Evolutionary conservation across 2,113 vertebrate genomes (phyloP), one percentile per base, ranked within the genome.

Genomic region (Choloepus hoffmanni): DNA sequence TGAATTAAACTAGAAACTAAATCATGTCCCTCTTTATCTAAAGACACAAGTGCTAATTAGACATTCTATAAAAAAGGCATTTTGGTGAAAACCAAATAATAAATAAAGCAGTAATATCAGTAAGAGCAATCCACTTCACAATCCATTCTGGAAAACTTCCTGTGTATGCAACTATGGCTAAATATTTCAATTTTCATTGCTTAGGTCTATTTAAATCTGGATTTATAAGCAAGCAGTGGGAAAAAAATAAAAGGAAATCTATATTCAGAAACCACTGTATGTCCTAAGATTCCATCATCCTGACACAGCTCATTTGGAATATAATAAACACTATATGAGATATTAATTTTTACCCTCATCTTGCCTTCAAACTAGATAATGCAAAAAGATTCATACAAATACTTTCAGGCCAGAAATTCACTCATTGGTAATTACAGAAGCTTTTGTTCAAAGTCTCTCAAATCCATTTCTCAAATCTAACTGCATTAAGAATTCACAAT

Each of bases 21-120:
- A 63, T 81, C 36, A 90, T 18, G 4, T 70, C 11, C 21, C 24
- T 58, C 48, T 85, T 94, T 70, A 90, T 40, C 28, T 73, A 85
- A 95, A 94, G 26, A 65, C 5, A 60, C 40, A 16, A 68, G 14
- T 81, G 30, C 28, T 53, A 94, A 90, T 53, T 82, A 90, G 68
- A 85, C 36, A 86, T 68, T 92, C 55, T 68, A 60, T 65, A 26
- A 88, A 95, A 95, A 89, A 28, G 40, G 73, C 9, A 89, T 33
- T 83, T 89, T 84, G 36, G 40, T 15, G 73, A 93, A 93, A 95
- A 86, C 33, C 81, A 63, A 21, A 89, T 62, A 92, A 92, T 86
- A 73, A 86, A 70, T 74, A 81, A 83, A 91, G 19, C 50, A 60
- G 13, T 68, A 82, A 33, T 60, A 88, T 55, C 13, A 82, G 36